These are phyloP conservation scores for Sciurus vulgaris DNA, from an alignment of 2,797 vertebrate species.

Conservation along the genomic window DNA sequence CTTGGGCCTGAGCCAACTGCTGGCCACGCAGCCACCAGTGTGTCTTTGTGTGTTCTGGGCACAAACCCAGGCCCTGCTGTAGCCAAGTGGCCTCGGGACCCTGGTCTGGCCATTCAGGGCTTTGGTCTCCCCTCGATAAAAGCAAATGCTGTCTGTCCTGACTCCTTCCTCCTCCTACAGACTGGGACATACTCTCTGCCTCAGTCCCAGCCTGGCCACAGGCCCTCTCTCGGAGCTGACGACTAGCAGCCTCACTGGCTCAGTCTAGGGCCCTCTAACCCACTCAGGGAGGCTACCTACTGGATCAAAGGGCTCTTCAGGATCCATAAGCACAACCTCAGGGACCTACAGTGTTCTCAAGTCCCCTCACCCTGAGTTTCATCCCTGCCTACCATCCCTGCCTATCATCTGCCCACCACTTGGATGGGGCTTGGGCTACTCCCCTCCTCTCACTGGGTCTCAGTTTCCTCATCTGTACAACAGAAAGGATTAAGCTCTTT, in stretches of 20 bases:
- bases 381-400: neutral
- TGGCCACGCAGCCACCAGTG: neutral
- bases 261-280: constrained; percentile 60
- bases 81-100: constrained; percentile 53
- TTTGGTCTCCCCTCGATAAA: constrained; percentile 11
- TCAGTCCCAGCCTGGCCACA: neutral
- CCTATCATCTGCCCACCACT: neutral
- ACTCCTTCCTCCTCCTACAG: neutral
- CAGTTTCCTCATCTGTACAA: constrained; percentile 29
- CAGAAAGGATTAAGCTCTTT: neutral
- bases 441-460: neutral
- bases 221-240: constrained; percentile 63
- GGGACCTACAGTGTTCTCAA: neutral
- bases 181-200: neutral
- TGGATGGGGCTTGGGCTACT: neutral
- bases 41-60: constrained; percentile 23
- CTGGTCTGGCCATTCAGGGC: neutral
- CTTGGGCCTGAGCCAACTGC: neutral
- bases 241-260: neutral
- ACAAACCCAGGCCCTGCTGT: neutral
- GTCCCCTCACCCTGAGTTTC: neutral
- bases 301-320: constrained; percentile 64
- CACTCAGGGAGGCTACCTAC: constrained; percentile 39
- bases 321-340: neutral
- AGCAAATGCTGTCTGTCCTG: neutral